phyloP scores from a whole-genome alignment of 2,888 invertebrate species.

The Euproctis similis region DNA sequence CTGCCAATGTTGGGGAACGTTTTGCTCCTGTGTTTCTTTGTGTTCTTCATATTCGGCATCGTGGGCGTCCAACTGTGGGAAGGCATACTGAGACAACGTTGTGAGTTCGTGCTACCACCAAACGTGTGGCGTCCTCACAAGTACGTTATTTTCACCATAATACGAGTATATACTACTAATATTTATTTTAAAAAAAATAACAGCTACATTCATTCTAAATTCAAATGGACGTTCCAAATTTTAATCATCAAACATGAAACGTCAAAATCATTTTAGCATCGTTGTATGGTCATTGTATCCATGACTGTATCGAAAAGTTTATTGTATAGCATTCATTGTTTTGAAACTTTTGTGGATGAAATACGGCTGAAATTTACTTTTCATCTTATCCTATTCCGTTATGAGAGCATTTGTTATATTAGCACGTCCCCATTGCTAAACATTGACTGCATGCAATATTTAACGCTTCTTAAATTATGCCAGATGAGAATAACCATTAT shows the following conservation, averaged over 20 bases:
- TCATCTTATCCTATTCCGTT: conserved; percentile 57
- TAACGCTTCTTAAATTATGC: conserved; percentile 68
- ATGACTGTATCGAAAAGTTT: conserved; percentile 22
- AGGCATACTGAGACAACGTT: conserved; percentile 95
- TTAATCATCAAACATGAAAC: too few species aligned
- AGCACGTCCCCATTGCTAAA: conserved; percentile 68
- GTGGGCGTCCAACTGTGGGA: conserved; percentile 99
- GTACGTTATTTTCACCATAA: too few species aligned
- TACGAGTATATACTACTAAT: too few species aligned
- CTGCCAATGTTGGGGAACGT: conserved; percentile 99
- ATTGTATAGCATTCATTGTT: conserved; percentile 27
- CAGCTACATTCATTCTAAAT: too few species aligned
- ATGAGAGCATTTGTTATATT: conserved; percentile 59
- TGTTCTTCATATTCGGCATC: conserved; percentile 99
- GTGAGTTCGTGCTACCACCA: conserved; percentile 85
- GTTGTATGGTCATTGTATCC: conserved; percentile 5
- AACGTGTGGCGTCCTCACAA: conserved; percentile 80
- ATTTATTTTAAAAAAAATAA: too few species aligned
- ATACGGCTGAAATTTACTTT: conserved; percentile 44
- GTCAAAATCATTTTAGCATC: too few species aligned
- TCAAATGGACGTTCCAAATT: too few species aligned
- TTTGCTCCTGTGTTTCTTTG: conserved; percentile 98
- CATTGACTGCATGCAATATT: conserved; percentile 76
- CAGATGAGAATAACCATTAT: conserved; percentile 52
- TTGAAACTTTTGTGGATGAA: conserved; percentile 33